Evolutionary conservation across 2,888 invertebrate genomes (phyloP), one percentile per base, ranked within the genome.

Genomic region (Melipona bicolor): DNA sequence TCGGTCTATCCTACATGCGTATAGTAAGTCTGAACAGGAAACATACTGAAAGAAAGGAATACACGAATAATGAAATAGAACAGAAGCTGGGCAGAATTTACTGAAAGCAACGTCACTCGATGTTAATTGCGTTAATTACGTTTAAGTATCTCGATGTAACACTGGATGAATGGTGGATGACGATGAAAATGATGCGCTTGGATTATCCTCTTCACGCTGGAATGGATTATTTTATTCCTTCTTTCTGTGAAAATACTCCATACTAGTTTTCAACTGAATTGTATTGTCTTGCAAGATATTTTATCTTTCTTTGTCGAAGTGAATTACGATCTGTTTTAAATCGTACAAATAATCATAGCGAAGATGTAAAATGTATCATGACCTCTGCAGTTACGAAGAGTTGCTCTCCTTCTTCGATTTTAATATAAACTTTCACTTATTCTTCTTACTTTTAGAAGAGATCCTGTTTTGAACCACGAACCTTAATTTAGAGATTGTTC

Each of bases 101-200:
- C 74, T 64, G 65, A 71, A 69, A 70, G 71, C 81, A 85, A 82
- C 72, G 85, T 90, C 83, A 79, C 86, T 91, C 85, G 84, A 85
- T 90, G 87, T 90, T 90, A 87, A 88, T 89, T 79, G 84, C 80
- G 86, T 82, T 85, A 86, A 87, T 81, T 87, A 85, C 67, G 72
- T 77, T 78, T 90, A 86, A 89, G 85, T 89, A 86, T 90, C 88
- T 91, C 85, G 76, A 88, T 90, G 89, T 90, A 79, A 85, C 80
- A 78, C 27, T 88, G 89, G 87, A 77, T 85, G 83, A 56, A 73
- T 61, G 64, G 50, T 19, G 19, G 21, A 62, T 75, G 75, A 32
- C 52, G 17, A 52, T 65, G 36, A 64, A 61, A 65, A 59, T 54
- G 79, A 59, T 65, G 68, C n/a, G 65, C 32, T 67, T 49, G 54